Conservation (phyloP, 2,797 vertebrate genomes). For the Phalanger gymnotis region DNA sequence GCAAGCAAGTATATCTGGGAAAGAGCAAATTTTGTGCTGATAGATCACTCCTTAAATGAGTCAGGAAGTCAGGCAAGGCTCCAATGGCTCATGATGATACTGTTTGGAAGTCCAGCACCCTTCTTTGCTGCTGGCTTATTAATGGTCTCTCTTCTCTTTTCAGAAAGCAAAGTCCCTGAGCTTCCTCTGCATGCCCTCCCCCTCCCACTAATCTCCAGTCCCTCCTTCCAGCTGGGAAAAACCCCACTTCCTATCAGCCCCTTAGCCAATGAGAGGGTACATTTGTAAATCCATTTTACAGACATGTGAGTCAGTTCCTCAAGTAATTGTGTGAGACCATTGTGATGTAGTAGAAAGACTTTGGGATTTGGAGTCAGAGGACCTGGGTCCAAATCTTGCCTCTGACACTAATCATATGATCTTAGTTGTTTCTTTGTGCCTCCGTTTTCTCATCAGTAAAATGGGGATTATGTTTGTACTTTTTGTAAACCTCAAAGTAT, state of each 20-base stretch:
- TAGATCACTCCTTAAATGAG: neutral
- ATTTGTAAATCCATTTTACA: neutral
- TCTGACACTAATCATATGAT: neutral
- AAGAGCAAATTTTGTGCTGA: neutral
- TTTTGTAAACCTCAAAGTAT: neutral
- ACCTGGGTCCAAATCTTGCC: neutral
- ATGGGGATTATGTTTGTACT: neutral
- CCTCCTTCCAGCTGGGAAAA: neutral
- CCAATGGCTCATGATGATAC: neutral
- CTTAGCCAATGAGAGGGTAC: neutral
- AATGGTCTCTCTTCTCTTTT: neutral
- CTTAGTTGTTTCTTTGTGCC: neutral
- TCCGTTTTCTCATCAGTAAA: neutral
- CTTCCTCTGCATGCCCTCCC: neutral
- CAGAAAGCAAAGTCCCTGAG: neutral
- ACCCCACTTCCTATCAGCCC: neutral
- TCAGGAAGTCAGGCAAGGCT: neutral
- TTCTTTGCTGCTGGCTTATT: neutral
- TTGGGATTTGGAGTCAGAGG: neutral
- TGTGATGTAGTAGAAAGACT: neutral
- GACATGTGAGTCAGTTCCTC: neutral
- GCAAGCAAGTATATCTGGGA: neutral
- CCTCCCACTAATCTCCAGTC: neutral
- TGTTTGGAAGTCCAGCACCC: neutral
- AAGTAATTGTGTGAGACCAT: neutral